These are phyloP conservation scores for Uromys caudimaculatus DNA, from an alignment of 2,797 vertebrate genomes.

Conservation along the genomic window DNA sequence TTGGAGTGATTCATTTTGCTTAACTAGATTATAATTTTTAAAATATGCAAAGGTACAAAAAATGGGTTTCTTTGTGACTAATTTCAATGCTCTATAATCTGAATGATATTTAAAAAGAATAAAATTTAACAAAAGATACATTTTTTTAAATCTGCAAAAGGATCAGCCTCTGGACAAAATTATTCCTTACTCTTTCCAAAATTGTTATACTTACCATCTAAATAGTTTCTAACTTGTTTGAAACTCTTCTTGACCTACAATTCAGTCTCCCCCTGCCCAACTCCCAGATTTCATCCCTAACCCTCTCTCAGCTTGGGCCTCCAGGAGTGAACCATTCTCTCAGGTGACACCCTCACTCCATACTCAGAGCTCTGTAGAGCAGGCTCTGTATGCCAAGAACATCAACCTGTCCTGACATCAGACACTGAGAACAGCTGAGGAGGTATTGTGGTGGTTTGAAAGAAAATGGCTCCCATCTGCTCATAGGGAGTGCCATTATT, in stretches of 20 bases:
- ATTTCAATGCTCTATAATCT: not conserved
- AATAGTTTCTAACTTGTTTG: not conserved
- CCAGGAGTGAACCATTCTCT: not conserved
- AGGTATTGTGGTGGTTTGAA: not conserved
- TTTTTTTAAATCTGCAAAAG: not conserved
- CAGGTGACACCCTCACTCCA: not conserved
- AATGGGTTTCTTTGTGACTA: not conserved
- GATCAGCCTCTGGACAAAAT: not conserved
- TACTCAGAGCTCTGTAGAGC: not conserved
- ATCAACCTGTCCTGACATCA: not conserved
- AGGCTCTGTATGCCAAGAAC: not conserved
- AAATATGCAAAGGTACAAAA: not conserved
- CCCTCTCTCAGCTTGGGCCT: not conserved
- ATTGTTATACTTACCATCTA: not conserved
- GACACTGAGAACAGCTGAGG: not conserved
- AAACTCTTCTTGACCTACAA: not conserved
- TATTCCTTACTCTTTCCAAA: not conserved
- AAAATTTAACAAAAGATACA: not conserved
- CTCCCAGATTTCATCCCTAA: not conserved
- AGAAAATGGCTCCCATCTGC: not conserved
- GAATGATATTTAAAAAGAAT: not conserved
- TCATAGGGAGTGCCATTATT: not conserved
- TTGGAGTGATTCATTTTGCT: not conserved
- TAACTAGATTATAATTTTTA: not conserved
- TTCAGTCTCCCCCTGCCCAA: not conserved